phyloP scores from a whole-genome alignment of 2,888 invertebrate species.

The Resseliella maxima region DNA sequence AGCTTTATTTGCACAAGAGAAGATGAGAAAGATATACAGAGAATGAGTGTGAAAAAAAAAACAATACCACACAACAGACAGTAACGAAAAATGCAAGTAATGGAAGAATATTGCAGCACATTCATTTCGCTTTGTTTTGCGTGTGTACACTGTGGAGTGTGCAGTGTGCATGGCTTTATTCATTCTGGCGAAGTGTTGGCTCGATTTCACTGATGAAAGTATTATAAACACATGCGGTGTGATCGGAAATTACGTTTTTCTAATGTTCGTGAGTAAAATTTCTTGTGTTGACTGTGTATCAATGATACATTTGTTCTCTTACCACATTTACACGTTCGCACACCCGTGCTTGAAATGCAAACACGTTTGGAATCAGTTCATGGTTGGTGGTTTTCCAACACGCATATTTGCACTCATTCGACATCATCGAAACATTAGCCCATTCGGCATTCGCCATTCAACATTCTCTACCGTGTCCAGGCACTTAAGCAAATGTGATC shows the following conservation, averaged over 20 bases:
- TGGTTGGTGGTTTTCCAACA: neutral
- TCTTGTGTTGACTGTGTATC: neutral
- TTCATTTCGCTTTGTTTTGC: neutral
- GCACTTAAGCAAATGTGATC: conserved; percentile 34
- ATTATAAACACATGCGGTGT: conserved; percentile 47
- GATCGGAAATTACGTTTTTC: conserved; percentile 43
- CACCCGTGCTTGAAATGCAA: conserved; percentile 13
- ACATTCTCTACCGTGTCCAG: neutral
- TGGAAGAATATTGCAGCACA: neutral
- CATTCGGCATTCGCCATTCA: neutral
- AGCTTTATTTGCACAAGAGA: neutral
- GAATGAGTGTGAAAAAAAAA: neutral
- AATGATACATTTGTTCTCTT: neutral
- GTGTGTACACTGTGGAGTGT: neutral
- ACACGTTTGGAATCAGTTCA: neutral
- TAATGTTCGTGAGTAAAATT: conserved; percentile 11
- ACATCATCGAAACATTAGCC: conserved; percentile 12
- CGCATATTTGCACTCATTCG: conserved; percentile 38
- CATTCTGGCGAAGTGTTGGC: neutral
- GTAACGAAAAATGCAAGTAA: no score
- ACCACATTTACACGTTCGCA: conserved; percentile 43
- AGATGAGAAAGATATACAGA: neutral
- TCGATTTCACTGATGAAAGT: conserved; percentile 35
- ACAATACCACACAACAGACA: no score
- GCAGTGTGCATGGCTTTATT: neutral